Base-by-base conservation (phyloP, 1,140 invertebrate species). In the Galendromus occidentalis region DNA sequence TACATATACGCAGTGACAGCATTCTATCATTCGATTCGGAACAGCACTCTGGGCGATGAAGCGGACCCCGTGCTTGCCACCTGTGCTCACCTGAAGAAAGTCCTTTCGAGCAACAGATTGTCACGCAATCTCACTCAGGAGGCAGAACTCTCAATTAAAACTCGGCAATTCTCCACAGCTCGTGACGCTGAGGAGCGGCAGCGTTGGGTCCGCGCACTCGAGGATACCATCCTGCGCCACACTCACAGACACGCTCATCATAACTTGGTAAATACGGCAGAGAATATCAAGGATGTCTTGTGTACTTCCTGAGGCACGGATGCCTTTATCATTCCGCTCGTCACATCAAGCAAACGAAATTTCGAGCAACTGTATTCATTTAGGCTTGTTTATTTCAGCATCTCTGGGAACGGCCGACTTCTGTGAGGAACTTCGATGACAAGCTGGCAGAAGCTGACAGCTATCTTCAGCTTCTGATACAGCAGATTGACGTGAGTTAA, bases 381-480 rank as follows among this genome's bases (percentile, higher is more conserved):
- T 70, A 12, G 65, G 47, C 68, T 30, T 66, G 9, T 65, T 69
- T 66, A 51, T 70, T 64, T 65, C 71, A 69, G 65, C 74, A 81
- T 79, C 77, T 79, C 69, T 82, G 81, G 79, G 82, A 84, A 71
- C 77, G 79, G 9, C 77, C 76, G 51, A 80, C 79, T 68, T 75
- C 79, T 29, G 77, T 81, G 0, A 81, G 83, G 2, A 85, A 87
- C 73, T 90, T 98, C 75, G 89, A 94, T 76, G 83, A 86, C 41
- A 89, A 91, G 75, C 83, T 98, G 39, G 82, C 87, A 0, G 92
- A 97, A 78, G 90, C 92, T 18, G 93, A 98, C 78, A 87, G 86
- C 29, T 98, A 96, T 78, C 80, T 98, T 45, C 91, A 97, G 78
- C 80, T 97, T 64, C 83, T 98, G 74, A 95, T 97, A 68, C 89